phyloP scores from a whole-genome alignment of 2,888 invertebrate species.

The Prostheceraeus crozeri region DNA sequence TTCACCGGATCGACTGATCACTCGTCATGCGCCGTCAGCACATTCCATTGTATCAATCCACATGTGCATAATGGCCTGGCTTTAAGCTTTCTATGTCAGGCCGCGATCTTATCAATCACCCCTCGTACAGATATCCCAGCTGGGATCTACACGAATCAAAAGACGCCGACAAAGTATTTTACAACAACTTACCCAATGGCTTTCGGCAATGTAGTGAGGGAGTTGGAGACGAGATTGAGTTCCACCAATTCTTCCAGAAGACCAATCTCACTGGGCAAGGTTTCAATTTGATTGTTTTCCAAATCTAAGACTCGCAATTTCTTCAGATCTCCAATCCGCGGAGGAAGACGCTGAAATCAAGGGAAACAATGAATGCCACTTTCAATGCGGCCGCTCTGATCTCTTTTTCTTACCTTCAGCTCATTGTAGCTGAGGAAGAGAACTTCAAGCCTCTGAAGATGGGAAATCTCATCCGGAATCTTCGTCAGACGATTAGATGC shows the following conservation, averaged over 20 bases:
- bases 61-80: too few species aligned
- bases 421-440: constrained; percentile 91
- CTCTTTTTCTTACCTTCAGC: constrained; percentile 59
- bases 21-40: too few species aligned
- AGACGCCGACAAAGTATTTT: neutral
- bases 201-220: constrained; percentile 78
- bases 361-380: neutral
- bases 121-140: neutral
- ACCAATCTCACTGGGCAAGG: constrained; percentile 90
- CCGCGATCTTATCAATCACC: too few species aligned
- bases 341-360: constrained; percentile 67
- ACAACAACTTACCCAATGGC: constrained; percentile 69
- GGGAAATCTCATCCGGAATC: constrained; percentile 92
- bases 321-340: constrained; percentile 82
- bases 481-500: constrained; percentile 92
- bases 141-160: neutral
- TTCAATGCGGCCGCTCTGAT: neutral
- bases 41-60: too few species aligned
- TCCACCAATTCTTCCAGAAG: constrained; percentile 82
- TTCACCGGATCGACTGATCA: too few species aligned
- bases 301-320: constrained; percentile 88
- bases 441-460: constrained; percentile 84
- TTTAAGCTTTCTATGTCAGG: too few species aligned
- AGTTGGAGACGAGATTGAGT: constrained; percentile 90
- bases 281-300: constrained; percentile 94